Evolutionary conservation across 2,113 vertebrate genomes (phyloP), one percentile per base, ranked within the genome.

Genomic region (Seriola dumerili): DNA sequence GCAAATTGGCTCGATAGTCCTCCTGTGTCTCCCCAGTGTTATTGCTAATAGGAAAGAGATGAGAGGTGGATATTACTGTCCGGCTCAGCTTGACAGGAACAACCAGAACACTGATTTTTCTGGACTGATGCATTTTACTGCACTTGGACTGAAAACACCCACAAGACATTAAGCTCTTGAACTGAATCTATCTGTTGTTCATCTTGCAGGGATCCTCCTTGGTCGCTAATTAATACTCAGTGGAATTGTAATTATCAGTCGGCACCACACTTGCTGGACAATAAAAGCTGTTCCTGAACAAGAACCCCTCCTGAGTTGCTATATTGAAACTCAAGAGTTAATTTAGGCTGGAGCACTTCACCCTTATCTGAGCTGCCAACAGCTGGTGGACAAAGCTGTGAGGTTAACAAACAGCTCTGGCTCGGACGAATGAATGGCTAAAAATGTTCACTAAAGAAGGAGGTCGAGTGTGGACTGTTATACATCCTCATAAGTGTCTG

Each of bases 91-190:
- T 23, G 14, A 72, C 58, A 70, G 38, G 36, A 66, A 69, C 57
- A 42, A 55, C 16, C 55, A 8, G 72, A 73, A 78, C 69, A 57
- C 42, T 83, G 58, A 81, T 84, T 69, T 72, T 89, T 86, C 74
- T 73, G 84, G 81, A 83, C 73, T 88, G 70, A 83, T 76, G 62
- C 73, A 86, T 92, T 92, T 92, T 85, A 88, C 52, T 76, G 75
- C 79, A 83, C 80, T 86, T 85, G 69, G 87, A 65, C 76, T 59
- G 10, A 80, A 29, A 93, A 66, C 6, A 84, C 69, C 83, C 48
- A 52, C 71, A 78, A 80, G 54, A 65, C 86, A 78, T 44, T 77
- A 86, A 46, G 78, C 62, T 48, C 48, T 36, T 65, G 59, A 82
- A 85, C 91, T 83, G 38, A 86, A 88, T 81, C 76, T 87, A 73